These are phyloP conservation scores for Bothrops jararaca DNA, from an alignment of 2,113 vertebrate genomes.

Conservation along the genomic window DNA sequence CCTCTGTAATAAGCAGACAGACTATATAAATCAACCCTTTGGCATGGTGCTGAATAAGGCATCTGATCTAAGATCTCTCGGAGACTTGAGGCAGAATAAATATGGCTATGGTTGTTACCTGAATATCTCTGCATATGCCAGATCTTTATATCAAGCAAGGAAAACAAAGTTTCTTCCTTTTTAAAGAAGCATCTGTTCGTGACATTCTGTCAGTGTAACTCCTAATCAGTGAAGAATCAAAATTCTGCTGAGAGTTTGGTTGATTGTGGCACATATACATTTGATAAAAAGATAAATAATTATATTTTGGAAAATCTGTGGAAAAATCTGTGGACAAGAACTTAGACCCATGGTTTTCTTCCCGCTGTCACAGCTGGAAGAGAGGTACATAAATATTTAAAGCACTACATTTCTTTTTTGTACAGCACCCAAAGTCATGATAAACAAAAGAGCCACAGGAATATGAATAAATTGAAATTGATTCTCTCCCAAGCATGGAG, in stretches of 20 bases:
- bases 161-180: background rate
- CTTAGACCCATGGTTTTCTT: background rate
- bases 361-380: background rate
- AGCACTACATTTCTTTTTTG: background rate
- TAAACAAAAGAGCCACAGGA: background rate
- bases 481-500: background rate
- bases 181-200: background rate
- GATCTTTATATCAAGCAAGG: too few species aligned
- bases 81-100: background rate
- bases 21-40: background rate
- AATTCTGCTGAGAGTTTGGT: background rate
- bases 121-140: background rate
- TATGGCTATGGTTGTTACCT: background rate
- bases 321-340: background rate
- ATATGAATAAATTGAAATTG: conserved; percentile 14
- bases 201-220: background rate
- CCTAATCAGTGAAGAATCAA: background rate
- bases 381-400: background rate
- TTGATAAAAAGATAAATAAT: background rate
- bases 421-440: background rate
- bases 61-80: background rate
- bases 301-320: background rate
- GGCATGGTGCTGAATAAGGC: background rate
- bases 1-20: background rate
- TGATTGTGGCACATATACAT: background rate